Evolutionary conservation across 2,888 invertebrate genomes (phyloP).

Genomic region (Agrochola circellaris): DNA sequence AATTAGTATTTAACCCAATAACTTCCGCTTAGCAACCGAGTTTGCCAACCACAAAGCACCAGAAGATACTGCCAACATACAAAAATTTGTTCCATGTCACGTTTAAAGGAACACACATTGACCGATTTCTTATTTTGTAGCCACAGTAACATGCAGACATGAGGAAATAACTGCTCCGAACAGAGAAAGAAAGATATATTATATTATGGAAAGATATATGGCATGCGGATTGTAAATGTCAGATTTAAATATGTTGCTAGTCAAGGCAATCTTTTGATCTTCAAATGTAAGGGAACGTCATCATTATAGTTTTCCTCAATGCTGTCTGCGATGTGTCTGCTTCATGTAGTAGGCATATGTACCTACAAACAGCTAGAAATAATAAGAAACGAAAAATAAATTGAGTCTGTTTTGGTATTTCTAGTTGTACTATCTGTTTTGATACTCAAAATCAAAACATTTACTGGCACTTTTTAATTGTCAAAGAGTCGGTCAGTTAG

Average conservation of each 20-base stretch:
- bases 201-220: slow-evolving; percentile 25
- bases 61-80: slow-evolving; percentile 1
- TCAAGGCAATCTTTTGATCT: slow-evolving; percentile 35
- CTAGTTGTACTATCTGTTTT: too few relatives aligned
- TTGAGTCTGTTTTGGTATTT: background rate
- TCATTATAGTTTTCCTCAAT: background rate
- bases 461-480: too few relatives aligned
- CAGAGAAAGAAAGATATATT: slow-evolving; percentile 16
- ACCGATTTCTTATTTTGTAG: slow-evolving; percentile 33
- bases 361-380: background rate
- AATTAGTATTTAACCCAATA: too few relatives aligned
- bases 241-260: slow-evolving; percentile 8
- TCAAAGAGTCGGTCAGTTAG: too few relatives aligned
- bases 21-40: background rate
- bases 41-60: background rate
- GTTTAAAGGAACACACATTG: slow-evolving; percentile 10
- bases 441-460: too few relatives aligned
- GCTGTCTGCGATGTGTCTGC: background rate
- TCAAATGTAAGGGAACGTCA: background rate
- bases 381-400: too few relatives aligned
- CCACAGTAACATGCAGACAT: background rate
- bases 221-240: slow-evolving; percentile 19
- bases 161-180: slow-evolving; percentile 11
- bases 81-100: slow-evolving; percentile 16
- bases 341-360: background rate